These are phyloP conservation scores for Oncorhynchus tshawytscha DNA, from an alignment of 2,113 vertebrate genomes.

Conservation along the genomic window DNA sequence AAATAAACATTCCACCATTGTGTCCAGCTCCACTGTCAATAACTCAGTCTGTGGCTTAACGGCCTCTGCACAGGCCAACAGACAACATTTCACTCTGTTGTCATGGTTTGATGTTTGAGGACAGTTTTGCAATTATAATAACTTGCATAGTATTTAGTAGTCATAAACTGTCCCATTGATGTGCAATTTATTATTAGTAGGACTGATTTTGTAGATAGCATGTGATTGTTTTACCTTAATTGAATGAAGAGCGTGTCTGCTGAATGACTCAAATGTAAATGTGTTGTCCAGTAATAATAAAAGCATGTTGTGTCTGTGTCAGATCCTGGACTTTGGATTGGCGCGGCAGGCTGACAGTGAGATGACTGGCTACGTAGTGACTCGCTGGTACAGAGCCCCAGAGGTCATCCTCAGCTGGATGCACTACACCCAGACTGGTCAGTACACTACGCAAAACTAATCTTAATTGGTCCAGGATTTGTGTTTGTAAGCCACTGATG, in stretches of 20 bases:
- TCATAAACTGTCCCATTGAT: neutral
- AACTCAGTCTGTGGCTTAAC: neutral
- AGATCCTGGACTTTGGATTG: constrained; percentile 97
- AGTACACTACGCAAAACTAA: constrained; percentile 1
- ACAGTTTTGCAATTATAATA: too few relatives aligned
- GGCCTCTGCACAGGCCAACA: neutral
- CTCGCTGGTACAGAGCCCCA: constrained; percentile 95
- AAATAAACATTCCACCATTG: neutral
- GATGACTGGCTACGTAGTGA: constrained; percentile 98
- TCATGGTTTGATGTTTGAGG: too few relatives aligned
- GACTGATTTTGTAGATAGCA: too few relatives aligned
- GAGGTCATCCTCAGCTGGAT: constrained; percentile 99
- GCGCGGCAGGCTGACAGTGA: constrained; percentile 93
- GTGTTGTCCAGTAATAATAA: neutral
- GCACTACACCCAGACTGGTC: constrained; percentile 96
- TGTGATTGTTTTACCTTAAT: neutral
- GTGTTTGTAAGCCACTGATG: neutral
- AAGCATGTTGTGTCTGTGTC: constrained; percentile 8
- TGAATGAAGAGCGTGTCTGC: neutral
- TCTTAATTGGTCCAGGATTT: neutral
- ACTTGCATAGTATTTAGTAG: too few relatives aligned
- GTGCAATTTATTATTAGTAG: too few relatives aligned
- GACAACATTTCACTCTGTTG: neutral
- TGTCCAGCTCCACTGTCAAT: too few relatives aligned
- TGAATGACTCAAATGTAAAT: neutral